Evolutionary conservation across 1,140 invertebrate species (phyloP).

Genomic region (Cherax quadricarinatus): DNA sequence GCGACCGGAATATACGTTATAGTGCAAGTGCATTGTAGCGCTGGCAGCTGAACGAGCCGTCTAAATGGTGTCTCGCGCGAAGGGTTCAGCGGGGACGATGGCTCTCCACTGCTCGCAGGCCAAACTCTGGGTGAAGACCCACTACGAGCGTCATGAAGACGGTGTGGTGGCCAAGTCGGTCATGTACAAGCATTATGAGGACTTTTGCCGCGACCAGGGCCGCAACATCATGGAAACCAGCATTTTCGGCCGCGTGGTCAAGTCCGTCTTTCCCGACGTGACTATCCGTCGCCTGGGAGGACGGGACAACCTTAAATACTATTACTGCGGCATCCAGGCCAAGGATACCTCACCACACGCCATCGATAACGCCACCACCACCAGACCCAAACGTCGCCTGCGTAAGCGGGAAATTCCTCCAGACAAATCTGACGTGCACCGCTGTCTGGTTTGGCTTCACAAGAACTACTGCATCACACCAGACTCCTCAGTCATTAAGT

Average conservation of each 20-base stretch:
- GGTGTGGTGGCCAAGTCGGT: constrained; percentile 73
- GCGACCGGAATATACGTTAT: neutral
- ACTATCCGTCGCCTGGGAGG: constrained; percentile 71
- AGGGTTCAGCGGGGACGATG: constrained; percentile 67
- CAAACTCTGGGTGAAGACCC: constrained; percentile 68
- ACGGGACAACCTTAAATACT: constrained; percentile 72
- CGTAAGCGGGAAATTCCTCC: constrained; percentile 66
- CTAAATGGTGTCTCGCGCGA: constrained; percentile 71
- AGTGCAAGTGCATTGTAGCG: neutral
- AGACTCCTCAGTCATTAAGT: constrained; percentile 49
- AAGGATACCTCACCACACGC: constrained; percentile 69
- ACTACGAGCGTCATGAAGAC: constrained; percentile 71
- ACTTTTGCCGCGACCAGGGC: constrained; percentile 68
- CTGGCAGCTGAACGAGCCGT: neutral
- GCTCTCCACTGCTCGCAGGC: constrained; percentile 70
- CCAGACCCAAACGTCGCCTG: constrained; percentile 68
- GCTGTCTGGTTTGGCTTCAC: constrained; percentile 66
- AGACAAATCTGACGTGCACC: constrained; percentile 68
- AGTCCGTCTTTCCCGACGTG: constrained; percentile 72
- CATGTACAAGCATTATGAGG: constrained; percentile 73
- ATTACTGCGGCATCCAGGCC: constrained; percentile 73
- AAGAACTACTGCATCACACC: constrained; percentile 50
- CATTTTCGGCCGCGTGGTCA: constrained; percentile 72
- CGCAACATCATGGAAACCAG: constrained; percentile 72
- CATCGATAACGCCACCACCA: constrained; percentile 72